A percentile compares a stretch with the other conserved stretches of the same genome.
Evolutionary conservation across 2,888 invertebrate species (phyloP).

Genomic region (Leptothorax acervorum): DNA sequence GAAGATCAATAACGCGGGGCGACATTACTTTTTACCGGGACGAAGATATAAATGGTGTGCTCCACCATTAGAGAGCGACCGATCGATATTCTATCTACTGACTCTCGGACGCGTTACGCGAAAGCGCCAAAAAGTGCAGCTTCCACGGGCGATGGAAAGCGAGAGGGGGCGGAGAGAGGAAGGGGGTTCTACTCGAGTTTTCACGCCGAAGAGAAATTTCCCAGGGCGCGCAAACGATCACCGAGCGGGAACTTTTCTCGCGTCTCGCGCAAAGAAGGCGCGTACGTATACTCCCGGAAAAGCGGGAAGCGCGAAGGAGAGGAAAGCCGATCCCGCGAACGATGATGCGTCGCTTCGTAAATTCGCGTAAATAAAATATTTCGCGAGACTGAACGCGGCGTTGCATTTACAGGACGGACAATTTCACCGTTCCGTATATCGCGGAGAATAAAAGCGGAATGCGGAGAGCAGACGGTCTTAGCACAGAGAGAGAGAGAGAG

Average conservation of each 20-base stretch:
- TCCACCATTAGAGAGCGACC: conserved; percentile 49
- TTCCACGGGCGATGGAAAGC: neutral
- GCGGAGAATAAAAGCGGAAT: neutral
- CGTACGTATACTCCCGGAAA: neutral
- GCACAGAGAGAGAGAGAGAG: neutral
- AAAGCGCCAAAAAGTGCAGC: conserved; percentile 50
- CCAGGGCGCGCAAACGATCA: conserved; percentile 39
- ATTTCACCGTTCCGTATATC: conserved; percentile 7
- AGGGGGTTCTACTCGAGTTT: conserved; percentile 5
- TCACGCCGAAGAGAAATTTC: conserved; percentile 44
- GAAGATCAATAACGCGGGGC: conserved; percentile 51
- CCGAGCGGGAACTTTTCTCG: conserved; percentile 14
- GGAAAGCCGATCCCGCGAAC: conserved; percentile 8
- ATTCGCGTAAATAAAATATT: conserved; percentile 20
- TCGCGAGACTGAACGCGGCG: neutral
- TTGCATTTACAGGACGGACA: conserved; percentile 9
- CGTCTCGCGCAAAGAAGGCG: neutral
- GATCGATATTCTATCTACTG: conserved; percentile 55
- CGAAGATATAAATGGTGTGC: conserved; percentile 53
- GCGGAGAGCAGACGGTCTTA: neutral
- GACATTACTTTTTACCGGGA: conserved; percentile 53
- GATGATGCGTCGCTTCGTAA: conserved; percentile 18
- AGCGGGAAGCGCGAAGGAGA: neutral
- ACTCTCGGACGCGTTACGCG: conserved; percentile 40
- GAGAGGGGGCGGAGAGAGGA: neutral